Percentiles rank a stretch among this genome's conserved stretches.
Evolutionary conservation across 2,888 invertebrate species (phyloP).

Genomic region (Habroteleia sp.): DNA sequence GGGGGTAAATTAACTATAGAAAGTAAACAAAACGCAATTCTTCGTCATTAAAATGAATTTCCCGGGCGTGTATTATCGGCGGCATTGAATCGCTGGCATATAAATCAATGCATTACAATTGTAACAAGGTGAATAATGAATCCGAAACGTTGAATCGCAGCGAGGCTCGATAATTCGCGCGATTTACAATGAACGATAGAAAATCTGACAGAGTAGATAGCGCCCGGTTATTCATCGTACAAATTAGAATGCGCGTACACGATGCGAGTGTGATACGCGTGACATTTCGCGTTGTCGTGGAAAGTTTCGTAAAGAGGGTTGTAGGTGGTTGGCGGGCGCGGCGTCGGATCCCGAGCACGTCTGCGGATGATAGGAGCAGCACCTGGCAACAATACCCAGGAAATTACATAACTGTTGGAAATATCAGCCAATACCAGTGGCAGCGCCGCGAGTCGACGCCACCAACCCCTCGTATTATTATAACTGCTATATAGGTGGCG

Average conservation of each 20-base stretch:
- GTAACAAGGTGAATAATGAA: slow-evolving; percentile 54
- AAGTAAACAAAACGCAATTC: slow-evolving; percentile 22
- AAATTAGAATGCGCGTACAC: slow-evolving; percentile 63
- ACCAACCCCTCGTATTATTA: slow-evolving; percentile 76
- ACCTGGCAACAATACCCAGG: slow-evolving; percentile 80
- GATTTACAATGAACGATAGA: slow-evolving; percentile 56
- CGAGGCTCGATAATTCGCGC: slow-evolving; percentile 54
- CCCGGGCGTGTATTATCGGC: slow-evolving; percentile 20
- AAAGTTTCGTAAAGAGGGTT: slow-evolving; percentile 66
- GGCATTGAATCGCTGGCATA: slow-evolving; percentile 11
- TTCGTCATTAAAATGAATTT: slow-evolving; percentile 46
- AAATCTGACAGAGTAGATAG: slow-evolving; percentile 53
- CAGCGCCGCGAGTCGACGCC: slow-evolving; percentile 69
- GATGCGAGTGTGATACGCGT: slow-evolving; percentile 64
- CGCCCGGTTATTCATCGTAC: slow-evolving; percentile 65
- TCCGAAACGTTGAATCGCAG: slow-evolving; percentile 37
- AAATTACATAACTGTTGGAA: slow-evolving; percentile 82
- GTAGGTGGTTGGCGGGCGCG: slow-evolving; percentile 52
- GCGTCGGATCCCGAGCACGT: slow-evolving; percentile 73
- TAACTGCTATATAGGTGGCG: slow-evolving; percentile 78
- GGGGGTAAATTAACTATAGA: slow-evolving; percentile 56
- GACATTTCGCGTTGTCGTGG: slow-evolving; percentile 69
- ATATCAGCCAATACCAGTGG: slow-evolving; percentile 80
- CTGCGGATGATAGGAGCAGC: slow-evolving; percentile 77
- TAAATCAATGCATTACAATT: slow-evolving; percentile 56